A percentile compares a stretch with the other conserved stretches of the same genome.
Evolutionary conservation across 2,113 vertebrate species (phyloP).

Genomic region (Lampris megalopsis): DNA sequence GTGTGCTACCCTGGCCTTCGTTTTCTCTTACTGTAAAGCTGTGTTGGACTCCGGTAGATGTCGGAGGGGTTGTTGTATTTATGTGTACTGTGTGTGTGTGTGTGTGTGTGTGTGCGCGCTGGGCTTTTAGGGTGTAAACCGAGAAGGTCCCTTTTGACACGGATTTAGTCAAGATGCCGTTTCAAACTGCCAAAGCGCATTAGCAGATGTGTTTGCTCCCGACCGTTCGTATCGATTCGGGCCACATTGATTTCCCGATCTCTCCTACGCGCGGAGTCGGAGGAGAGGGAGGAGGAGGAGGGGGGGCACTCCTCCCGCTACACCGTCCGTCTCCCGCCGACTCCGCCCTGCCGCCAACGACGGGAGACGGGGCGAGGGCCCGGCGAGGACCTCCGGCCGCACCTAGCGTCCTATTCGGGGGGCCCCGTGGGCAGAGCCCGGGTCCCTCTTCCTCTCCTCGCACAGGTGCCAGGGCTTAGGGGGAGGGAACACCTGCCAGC

Average conservation of each 20-base stretch:
- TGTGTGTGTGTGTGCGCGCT: slow-evolving; percentile 20
- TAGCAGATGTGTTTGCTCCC: slow-evolving; percentile 64
- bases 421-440: slow-evolving; percentile 56
- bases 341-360: neutral
- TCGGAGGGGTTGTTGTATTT: slow-evolving; percentile 30
- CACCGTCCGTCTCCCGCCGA: no score
- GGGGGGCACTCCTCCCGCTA: no score
- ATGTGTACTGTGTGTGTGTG: slow-evolving; percentile 38
- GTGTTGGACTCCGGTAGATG: slow-evolving; percentile 32
- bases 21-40: slow-evolving; percentile 6
- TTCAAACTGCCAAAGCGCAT: slow-evolving; percentile 69
- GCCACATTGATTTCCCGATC: slow-evolving; percentile 38
- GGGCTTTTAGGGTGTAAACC: slow-evolving; percentile 55
- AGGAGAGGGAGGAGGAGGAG: no score
- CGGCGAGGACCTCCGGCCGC: slow-evolving; percentile 44
- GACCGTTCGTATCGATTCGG: slow-evolving; percentile 44
- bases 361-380: slow-evolving; percentile 9
- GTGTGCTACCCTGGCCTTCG: neutral
- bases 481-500: slow-evolving; percentile 87
- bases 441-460: slow-evolving; percentile 69
- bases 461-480: slow-evolving; percentile 81
- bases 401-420: slow-evolving; percentile 53
- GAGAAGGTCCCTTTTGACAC: slow-evolving; percentile 66
- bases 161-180: slow-evolving; percentile 67
- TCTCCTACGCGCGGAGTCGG: neutral